phyloP scores from a whole-genome alignment of 2,888 invertebrate genomes.

The Dolichopus griseipennis region DNA sequence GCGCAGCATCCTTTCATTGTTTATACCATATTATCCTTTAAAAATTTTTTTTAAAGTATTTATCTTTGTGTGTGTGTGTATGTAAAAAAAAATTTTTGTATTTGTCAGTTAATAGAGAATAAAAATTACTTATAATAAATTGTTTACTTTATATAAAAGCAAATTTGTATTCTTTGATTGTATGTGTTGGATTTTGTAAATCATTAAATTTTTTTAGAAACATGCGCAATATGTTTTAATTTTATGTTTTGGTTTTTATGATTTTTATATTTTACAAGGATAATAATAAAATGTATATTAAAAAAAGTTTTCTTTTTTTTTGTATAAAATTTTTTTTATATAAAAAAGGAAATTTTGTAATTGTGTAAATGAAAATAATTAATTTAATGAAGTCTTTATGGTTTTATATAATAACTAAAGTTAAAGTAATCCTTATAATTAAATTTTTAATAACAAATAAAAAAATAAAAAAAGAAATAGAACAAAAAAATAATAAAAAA shows the following conservation, averaged over 20 bases:
- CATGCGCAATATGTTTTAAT: too few relatives aligned
- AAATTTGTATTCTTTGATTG: too few relatives aligned
- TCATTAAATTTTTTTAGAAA: neutral
- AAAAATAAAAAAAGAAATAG: neutral
- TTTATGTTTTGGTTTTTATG: too few relatives aligned
- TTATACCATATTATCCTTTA: neutral
- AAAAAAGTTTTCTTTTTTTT: neutral
- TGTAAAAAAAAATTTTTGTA: neutral
- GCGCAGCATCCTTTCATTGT: neutral
- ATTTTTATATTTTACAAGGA: too few relatives aligned
- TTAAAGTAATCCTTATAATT: neutral
- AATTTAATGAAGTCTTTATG: slow-evolving; percentile 1
- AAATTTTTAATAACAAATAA: neutral
- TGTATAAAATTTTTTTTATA: neutral
- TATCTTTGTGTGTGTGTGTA: neutral
- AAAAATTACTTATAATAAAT: too few relatives aligned
- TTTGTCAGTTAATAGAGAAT: too few relatives aligned
- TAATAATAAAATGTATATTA: too few relatives aligned
- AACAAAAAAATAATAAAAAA: neutral
- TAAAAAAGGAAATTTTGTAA: neutral
- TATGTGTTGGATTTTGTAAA: too few relatives aligned
- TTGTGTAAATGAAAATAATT: neutral
- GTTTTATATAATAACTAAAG: neutral
- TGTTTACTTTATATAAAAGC: too few relatives aligned
- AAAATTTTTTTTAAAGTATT: neutral